phyloP scores from a whole-genome alignment of 2,797 vertebrate species.

The Notolabrus celidotus region DNA sequence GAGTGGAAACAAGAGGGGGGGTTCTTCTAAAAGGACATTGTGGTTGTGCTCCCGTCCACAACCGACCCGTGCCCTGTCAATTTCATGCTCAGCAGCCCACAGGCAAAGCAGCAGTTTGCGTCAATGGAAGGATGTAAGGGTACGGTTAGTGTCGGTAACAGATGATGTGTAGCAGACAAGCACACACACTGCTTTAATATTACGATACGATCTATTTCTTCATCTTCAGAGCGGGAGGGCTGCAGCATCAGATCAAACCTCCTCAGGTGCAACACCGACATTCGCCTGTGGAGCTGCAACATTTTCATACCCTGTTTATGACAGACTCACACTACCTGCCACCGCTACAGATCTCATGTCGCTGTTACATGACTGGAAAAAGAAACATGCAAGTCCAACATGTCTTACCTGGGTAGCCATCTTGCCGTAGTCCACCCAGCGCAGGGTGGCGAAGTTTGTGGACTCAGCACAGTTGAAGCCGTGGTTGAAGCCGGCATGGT shows the following conservation, averaged over 20 bases:
- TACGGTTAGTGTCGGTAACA: constrained; percentile 62
- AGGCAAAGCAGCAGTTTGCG: constrained; percentile 66
- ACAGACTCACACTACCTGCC: background rate
- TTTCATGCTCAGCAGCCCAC: constrained; percentile 85
- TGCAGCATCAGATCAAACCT: constrained; percentile 39
- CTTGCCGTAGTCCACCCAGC: constrained; percentile 98
- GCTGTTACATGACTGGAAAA: background rate
- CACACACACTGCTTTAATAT: constrained; percentile 58
- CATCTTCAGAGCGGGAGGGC: constrained; percentile 34
- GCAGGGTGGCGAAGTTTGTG: constrained; percentile 96
- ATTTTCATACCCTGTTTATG: background rate
- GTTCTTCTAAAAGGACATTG: constrained; percentile 56
- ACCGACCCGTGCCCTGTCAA: constrained; percentile 74
- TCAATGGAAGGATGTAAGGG: constrained; percentile 57
- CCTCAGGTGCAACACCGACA: constrained; percentile 11
- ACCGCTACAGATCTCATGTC: too few species aligned
- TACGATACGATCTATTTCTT: constrained; percentile 59
- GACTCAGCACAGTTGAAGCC: constrained; percentile 99
- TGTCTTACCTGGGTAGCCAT: constrained; percentile 92
- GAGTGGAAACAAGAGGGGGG: constrained; percentile 40
- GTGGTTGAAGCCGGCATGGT: constrained; percentile 98
- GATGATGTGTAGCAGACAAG: constrained; percentile 58
- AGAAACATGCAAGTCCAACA: background rate
- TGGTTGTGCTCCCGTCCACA: constrained; percentile 59
- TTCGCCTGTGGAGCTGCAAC: background rate